A percentile compares a stretch with the other conserved stretches of the same genome.
phyloP scores from a whole-genome alignment of 2,888 invertebrate species.

The Coelinius sp. region DNA sequence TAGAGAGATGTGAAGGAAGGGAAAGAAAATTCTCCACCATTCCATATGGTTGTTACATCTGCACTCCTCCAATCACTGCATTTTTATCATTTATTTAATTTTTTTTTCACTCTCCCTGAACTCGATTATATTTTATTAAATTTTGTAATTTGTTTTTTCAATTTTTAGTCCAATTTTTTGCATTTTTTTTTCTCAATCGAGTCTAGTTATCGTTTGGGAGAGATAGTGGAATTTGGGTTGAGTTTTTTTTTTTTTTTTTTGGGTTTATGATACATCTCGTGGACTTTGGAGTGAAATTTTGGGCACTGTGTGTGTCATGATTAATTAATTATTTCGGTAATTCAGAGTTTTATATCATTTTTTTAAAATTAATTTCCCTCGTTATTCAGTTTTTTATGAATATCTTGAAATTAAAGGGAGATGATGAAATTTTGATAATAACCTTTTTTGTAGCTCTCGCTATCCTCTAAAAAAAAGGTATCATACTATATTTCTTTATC shows the following conservation, averaged over 20 bases:
- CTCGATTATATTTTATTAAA: too few species aligned
- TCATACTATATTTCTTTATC: too few species aligned
- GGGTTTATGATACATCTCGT: neutral
- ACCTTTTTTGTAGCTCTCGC: neutral
- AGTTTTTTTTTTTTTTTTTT: neutral
- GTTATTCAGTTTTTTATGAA: neutral
- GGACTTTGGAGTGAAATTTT: constrained; percentile 17
- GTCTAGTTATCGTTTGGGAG: neutral
- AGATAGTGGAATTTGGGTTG: constrained; percentile 2
- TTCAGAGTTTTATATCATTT: too few species aligned
- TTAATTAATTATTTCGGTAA: neutral
- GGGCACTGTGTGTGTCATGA: neutral
- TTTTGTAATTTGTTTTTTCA: neutral
- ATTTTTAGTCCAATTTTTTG: neutral
- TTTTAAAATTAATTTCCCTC: too few species aligned
- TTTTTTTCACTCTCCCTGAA: neutral
- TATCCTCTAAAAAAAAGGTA: too few species aligned
- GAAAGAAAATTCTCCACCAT: constrained; percentile 57
- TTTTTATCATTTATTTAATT: neutral
- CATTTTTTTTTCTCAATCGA: neutral
- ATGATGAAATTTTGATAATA: neutral
- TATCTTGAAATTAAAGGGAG: neutral
- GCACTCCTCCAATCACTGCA: neutral
- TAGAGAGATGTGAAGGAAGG: constrained; percentile 35
- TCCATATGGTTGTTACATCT: constrained; percentile 64